Conservation (phyloP, 2,113 vertebrate species). For the Labeo rohita region DNA sequence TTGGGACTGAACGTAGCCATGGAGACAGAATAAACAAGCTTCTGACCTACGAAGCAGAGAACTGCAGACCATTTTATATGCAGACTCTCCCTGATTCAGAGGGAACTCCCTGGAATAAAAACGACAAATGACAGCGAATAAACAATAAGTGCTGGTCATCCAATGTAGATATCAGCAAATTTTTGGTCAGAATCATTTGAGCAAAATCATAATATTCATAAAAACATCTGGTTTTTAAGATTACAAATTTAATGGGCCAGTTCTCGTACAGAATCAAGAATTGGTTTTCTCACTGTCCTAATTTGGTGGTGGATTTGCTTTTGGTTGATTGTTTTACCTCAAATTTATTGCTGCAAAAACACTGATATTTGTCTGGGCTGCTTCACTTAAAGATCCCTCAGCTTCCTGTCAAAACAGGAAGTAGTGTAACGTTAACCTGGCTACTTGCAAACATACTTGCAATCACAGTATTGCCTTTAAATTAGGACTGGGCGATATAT, state of each 20-base stretch:
- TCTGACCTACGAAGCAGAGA: slow-evolving; percentile 99
- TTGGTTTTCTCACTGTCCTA: slow-evolving; percentile 4
- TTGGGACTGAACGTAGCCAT: slow-evolving; percentile 99
- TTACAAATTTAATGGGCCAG: slow-evolving; percentile 29
- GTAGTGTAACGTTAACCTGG: slow-evolving; percentile 40
- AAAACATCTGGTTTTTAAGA: background rate
- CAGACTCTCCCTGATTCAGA: slow-evolving; percentile 99
- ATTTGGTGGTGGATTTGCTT: slow-evolving; percentile 23
- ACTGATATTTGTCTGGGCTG: slow-evolving; percentile 54
- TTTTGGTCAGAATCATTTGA: slow-evolving; percentile 69
- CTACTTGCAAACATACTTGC: slow-evolving; percentile 4
- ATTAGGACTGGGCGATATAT: slow-evolving; percentile 20
- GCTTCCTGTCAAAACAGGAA: slow-evolving; percentile 53
- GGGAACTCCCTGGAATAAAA: slow-evolving; percentile 99
- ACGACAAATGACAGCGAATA: slow-evolving; percentile 86
- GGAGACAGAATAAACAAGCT: slow-evolving; percentile 99
- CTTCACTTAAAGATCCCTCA: slow-evolving; percentile 48
- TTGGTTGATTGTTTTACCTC: slow-evolving; percentile 3
- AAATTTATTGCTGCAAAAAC: slow-evolving; percentile 46
- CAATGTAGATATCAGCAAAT: slow-evolving; percentile 77
- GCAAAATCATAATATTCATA: slow-evolving; percentile 64
- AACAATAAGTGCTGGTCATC: slow-evolving; percentile 98
- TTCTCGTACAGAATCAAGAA: slow-evolving; percentile 11
- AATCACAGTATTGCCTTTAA: background rate
- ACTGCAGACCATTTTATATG: slow-evolving; percentile 99